Percentiles rank a stretch among this genome's conserved stretches.
Conservation (phyloP, 1,140 invertebrate genomes). For the Drosophila sp. region DNA sequence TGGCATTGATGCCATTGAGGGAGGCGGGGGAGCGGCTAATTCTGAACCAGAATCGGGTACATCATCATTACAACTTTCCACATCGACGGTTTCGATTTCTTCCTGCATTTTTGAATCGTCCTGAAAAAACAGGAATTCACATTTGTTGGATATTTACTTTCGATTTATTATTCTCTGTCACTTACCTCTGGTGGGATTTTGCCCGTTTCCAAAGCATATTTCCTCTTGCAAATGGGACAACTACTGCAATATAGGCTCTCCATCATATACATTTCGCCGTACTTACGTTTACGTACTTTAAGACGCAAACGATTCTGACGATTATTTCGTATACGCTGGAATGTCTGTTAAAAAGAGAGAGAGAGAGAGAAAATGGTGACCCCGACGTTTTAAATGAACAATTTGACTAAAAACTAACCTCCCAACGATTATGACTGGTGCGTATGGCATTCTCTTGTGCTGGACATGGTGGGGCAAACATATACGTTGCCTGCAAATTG, state of each 20-base stretch:
- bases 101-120: conserved; percentile 79
- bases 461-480: conserved; percentile 81
- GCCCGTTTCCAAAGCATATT: conserved; percentile 86
- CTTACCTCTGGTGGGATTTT: conserved; percentile 87
- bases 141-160: background rate
- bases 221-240: conserved; percentile 92
- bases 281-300: conserved; percentile 87
- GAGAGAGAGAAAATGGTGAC: background rate
- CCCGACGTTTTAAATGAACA: background rate
- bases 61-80: conserved; percentile 83
- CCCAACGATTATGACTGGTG: conserved; percentile 89
- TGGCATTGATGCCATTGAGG: background rate
- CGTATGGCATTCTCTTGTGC: conserved; percentile 83
- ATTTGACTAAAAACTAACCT: conserved; percentile 82
- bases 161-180: conserved; percentile 9
- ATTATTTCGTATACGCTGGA: conserved; percentile 92
- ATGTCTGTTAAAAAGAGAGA: conserved; percentile 84
- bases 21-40: conserved; percentile 27
- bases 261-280: conserved; percentile 84
- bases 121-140: conserved; percentile 20
- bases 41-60: conserved; percentile 80
- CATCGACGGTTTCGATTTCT: conserved; percentile 85
- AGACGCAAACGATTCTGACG: conserved; percentile 87
- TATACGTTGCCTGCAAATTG: conserved; percentile 79
- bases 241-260: conserved; percentile 83